phyloP scores from a whole-genome alignment of 2,888 invertebrate genomes.

The Melikaiella ostensackeni region DNA sequence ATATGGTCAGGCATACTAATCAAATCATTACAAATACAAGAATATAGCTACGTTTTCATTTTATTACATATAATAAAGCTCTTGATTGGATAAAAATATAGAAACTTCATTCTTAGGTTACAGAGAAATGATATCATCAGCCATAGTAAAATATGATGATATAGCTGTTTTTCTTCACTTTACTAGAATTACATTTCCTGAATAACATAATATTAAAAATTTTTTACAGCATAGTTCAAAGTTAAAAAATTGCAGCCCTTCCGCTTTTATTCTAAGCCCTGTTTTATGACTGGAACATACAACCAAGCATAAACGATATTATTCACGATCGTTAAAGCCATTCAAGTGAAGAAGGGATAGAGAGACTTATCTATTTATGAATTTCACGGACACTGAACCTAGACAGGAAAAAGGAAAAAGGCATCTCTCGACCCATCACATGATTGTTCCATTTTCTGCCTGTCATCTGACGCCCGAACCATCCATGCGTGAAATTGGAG shows the following conservation, averaged over 20 bases:
- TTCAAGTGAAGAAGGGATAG: constrained; percentile 32
- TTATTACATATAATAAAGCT: too few relatives aligned
- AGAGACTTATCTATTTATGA: constrained; percentile 39
- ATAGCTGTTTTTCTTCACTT: not conserved
- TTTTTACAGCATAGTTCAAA: not conserved
- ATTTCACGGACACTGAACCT: constrained; percentile 38
- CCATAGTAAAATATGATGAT: not conserved
- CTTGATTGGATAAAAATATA: too few relatives aligned
- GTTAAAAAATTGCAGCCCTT: not conserved
- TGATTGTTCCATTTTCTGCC: constrained; percentile 38
- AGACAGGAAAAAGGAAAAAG: constrained; percentile 27
- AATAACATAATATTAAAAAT: not conserved
- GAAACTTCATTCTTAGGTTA: not conserved
- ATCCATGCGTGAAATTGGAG: constrained; percentile 38
- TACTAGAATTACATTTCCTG: not conserved
- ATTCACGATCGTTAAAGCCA: constrained; percentile 34
- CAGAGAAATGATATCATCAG: not conserved
- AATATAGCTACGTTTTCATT: too few relatives aligned
- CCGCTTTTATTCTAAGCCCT: not conserved
- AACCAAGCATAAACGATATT: constrained; percentile 18
- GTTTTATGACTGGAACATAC: constrained; percentile 8
- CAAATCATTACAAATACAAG: too few relatives aligned
- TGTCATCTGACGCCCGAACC: constrained; percentile 32
- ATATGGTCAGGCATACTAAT: too few relatives aligned
- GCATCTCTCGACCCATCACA: constrained; percentile 28